Evolutionary conservation across 64 coral and sea anemone genomes (phyloP).

Genomic region (Exaiptasia diaphana): DNA sequence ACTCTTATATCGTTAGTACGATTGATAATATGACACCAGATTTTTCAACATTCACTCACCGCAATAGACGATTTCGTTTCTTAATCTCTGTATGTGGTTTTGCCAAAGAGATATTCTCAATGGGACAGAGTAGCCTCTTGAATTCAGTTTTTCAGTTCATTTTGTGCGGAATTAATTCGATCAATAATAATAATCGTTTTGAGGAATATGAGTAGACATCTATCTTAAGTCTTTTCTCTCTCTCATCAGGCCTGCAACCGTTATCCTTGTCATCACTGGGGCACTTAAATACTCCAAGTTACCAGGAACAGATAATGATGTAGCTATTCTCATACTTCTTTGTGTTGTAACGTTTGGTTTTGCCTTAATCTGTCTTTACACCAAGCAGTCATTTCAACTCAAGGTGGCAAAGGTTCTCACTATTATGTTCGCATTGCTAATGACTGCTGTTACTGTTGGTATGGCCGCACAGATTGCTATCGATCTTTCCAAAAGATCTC

Average conservation of each 20-base stretch:
- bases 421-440: constrained; percentile 61
- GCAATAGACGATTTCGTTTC: too few relatives aligned
- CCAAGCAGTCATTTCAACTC: constrained; percentile 68
- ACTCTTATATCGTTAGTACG: constrained; percentile 83
- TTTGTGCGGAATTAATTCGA: too few relatives aligned
- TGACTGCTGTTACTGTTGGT: constrained; percentile 70
- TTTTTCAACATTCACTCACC: too few relatives aligned
- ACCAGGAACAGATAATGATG: neutral
- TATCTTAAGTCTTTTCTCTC: neutral
- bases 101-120: neutral
- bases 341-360: constrained; percentile 47
- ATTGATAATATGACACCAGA: too few relatives aligned
- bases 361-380: constrained; percentile 68
- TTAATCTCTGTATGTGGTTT: neutral
- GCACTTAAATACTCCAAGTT: constrained; percentile 30
- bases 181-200: too few relatives aligned
- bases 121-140: too few relatives aligned
- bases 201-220: too few relatives aligned
- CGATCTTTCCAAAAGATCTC: constrained; percentile 16
- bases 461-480: constrained; percentile 57
- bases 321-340: constrained; percentile 19
- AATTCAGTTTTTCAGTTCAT: too few relatives aligned
- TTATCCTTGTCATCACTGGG: neutral
- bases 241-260: neutral
- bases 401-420: constrained; percentile 70